These are phyloP conservation scores for Machimus rusticus DNA, from an alignment of 2,888 invertebrate genomes.

Conservation along the genomic window DNA sequence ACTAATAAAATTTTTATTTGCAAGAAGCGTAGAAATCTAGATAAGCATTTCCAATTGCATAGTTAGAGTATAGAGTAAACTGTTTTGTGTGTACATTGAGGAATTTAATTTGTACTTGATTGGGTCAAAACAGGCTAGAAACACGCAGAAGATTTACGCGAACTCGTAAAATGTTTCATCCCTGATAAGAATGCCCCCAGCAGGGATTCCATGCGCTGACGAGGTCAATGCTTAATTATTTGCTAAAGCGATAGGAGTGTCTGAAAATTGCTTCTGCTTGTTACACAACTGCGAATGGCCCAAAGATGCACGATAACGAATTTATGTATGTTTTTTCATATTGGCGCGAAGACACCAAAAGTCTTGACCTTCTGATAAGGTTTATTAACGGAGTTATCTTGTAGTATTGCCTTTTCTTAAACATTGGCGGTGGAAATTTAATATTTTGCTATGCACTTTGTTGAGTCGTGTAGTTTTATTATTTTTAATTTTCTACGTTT, in stretches of 20 bases:
- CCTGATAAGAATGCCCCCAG: constrained; percentile 37
- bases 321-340: background rate
- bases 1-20: background rate
- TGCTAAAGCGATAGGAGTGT: constrained; percentile 25
- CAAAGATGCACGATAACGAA: background rate
- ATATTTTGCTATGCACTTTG: background rate
- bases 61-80: background rate
- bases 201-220: background rate
- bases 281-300: constrained; percentile 24
- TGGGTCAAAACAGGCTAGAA: constrained; percentile 47
- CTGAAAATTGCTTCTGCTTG: constrained; percentile 17
- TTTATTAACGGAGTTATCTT: background rate
- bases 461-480: background rate
- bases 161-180: background rate
- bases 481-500: background rate
- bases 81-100: background rate
- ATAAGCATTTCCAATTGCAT: background rate
- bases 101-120: background rate
- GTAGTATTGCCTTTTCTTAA: background rate
- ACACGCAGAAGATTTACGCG: constrained; percentile 2
- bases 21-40: background rate
- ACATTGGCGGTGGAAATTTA: background rate
- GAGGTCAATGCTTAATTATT: constrained; percentile 35
- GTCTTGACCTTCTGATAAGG: background rate
- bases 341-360: background rate